Evolutionary conservation across 2,113 vertebrate genomes (phyloP).

Genomic region (Rhineura floridana): DNA sequence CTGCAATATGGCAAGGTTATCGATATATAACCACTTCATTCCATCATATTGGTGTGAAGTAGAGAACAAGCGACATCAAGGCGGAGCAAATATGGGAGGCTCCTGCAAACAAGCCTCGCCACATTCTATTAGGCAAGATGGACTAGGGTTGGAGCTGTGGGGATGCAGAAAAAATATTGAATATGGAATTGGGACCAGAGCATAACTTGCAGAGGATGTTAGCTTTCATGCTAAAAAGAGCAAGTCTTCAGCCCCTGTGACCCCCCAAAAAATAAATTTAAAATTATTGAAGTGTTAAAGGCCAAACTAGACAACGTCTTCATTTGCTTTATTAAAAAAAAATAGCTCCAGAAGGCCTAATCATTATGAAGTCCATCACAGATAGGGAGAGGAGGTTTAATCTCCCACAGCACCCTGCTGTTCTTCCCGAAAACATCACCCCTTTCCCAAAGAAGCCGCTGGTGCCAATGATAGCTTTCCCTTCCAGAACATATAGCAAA

Average conservation of each 20-base stretch:
- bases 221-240: neutral
- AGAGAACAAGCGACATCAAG: neutral
- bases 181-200: neutral
- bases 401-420: too few relatives aligned
- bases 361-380: too few relatives aligned
- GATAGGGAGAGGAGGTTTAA: too few relatives aligned
- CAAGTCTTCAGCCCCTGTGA: neutral
- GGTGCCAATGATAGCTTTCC: too few relatives aligned
- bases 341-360: too few relatives aligned
- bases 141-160: neutral
- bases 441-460: too few relatives aligned
- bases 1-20: neutral
- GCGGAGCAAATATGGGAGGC: neutral
- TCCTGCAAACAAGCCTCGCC: neutral
- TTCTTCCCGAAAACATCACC: too few relatives aligned
- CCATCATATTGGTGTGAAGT: neutral
- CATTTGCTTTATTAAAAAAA: too few relatives aligned
- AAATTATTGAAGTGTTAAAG: too few relatives aligned
- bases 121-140: neutral
- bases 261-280: too few relatives aligned
- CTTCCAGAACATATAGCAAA: too few relatives aligned
- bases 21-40: neutral
- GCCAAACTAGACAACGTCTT: too few relatives aligned
- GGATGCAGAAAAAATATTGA: neutral
- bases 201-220: neutral